phyloP scores from a whole-genome alignment of 30 jellyfish, hydroid and myxozoan genomes.

The Mastigias papua region DNA sequence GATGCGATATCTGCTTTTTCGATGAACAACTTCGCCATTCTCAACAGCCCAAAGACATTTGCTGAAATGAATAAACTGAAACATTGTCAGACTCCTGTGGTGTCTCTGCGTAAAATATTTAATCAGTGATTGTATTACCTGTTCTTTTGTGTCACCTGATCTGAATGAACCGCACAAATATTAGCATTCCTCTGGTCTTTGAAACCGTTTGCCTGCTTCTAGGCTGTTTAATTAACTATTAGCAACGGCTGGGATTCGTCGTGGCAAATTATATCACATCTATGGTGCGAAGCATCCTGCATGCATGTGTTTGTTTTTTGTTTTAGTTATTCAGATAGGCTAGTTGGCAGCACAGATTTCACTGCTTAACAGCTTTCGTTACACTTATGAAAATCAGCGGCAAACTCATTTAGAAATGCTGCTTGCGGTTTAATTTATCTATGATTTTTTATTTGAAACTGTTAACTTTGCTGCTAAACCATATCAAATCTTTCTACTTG shows the following conservation, averaged over 20 bases:
- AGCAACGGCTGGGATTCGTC: neutral
- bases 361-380: no score
- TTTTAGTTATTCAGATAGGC: no score
- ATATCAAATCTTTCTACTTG: no score
- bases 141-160: neutral
- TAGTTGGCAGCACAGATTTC: no score
- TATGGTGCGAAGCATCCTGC: no score
- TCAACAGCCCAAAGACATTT: neutral
- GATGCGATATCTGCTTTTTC: conserved; percentile 62
- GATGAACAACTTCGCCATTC: conserved; percentile 63
- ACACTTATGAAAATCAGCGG: no score
- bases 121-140: neutral
- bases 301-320: no score
- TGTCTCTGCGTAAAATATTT: neutral
- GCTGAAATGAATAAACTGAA: neutral
- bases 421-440: no score
- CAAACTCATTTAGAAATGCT: no score
- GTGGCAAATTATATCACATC: neutral
- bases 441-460: no score
- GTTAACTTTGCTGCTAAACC: no score
- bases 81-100: neutral
- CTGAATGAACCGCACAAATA: neutral
- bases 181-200: neutral
- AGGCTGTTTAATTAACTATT: neutral
- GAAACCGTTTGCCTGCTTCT: neutral